A percentile compares a stretch with the other conserved stretches of the same genome.
Evolutionary conservation across 2,797 vertebrate genomes (phyloP).

Genomic region (Botia kubotai): DNA sequence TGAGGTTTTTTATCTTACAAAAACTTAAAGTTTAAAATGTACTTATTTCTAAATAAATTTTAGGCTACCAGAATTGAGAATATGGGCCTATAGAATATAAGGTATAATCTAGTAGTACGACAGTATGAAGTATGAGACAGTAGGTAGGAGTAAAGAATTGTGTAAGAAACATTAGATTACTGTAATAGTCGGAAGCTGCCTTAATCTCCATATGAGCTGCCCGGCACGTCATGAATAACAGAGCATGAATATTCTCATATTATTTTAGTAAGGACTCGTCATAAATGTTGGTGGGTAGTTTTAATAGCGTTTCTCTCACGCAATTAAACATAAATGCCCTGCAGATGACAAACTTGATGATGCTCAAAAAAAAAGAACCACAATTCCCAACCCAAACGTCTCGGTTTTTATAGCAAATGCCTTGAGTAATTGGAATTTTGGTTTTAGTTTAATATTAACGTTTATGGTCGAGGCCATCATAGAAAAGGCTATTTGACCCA

Average conservation of each 20-base stretch:
- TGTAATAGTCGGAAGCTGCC: neutral
- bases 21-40: too few relatives aligned
- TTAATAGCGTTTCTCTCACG: slow-evolving; percentile 56
- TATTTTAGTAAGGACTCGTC: slow-evolving; percentile 33
- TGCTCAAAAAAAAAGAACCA: slow-evolving; percentile 31
- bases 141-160: too few relatives aligned
- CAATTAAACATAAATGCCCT: slow-evolving; percentile 49
- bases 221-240: neutral
- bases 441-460: slow-evolving; percentile 43
- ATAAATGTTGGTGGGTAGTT: slow-evolving; percentile 39
- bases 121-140: neutral
- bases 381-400: slow-evolving; percentile 23
- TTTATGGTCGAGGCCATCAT: slow-evolving; percentile 36
- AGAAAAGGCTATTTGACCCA: slow-evolving; percentile 20
- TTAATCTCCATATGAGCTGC: neutral
- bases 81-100: too few relatives aligned
- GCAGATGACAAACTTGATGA: slow-evolving; percentile 56
- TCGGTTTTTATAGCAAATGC: slow-evolving; percentile 37
- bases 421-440: slow-evolving; percentile 46
- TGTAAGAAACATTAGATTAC: too few relatives aligned
- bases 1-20: neutral
- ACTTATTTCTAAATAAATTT: too few relatives aligned
- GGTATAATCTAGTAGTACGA: neutral
- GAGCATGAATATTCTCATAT: neutral
- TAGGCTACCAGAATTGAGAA: too few relatives aligned